Conservation (phyloP, 2,888 invertebrate species). For the Cheilosia soror region DNA sequence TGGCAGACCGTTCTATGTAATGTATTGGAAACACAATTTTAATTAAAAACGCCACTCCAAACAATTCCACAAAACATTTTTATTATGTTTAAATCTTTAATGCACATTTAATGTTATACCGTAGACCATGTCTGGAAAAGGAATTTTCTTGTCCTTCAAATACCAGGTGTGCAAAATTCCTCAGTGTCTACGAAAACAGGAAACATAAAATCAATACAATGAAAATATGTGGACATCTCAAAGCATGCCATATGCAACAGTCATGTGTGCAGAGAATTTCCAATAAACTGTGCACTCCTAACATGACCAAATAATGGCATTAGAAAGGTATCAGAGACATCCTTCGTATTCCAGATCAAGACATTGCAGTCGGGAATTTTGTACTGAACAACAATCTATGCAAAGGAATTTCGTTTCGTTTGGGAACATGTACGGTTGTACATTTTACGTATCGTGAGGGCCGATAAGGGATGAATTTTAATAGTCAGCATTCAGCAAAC, state of each 20-base stretch:
- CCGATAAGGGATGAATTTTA: background rate
- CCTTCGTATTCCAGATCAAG: conserved; percentile 24
- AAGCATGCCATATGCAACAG: conserved; percentile 24
- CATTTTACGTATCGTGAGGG: background rate
- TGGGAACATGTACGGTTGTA: background rate
- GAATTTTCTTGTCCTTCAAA: conserved; percentile 15
- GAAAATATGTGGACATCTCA: conserved; percentile 17
- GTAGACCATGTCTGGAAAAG: background rate
- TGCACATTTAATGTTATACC: background rate
- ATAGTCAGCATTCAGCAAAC: background rate
- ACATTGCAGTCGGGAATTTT: conserved; percentile 31
- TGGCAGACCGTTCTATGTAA: no score
- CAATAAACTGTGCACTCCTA: conserved; percentile 39
- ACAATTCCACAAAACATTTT: background rate
- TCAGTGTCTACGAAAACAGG: conserved; percentile 27
- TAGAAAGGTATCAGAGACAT: conserved; percentile 1
- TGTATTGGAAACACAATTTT: no score
- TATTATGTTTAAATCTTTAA: background rate
- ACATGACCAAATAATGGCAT: conserved; percentile 21
- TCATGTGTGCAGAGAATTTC: conserved; percentile 16
- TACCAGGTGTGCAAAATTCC: conserved; percentile 31
- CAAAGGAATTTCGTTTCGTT: conserved; percentile 12
- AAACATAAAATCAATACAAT: conserved; percentile 31
- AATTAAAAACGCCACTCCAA: background rate
- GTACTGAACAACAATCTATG: conserved; percentile 26